Conservation (phyloP, 2,113 vertebrate species). For the Lepus americanus region DNA sequence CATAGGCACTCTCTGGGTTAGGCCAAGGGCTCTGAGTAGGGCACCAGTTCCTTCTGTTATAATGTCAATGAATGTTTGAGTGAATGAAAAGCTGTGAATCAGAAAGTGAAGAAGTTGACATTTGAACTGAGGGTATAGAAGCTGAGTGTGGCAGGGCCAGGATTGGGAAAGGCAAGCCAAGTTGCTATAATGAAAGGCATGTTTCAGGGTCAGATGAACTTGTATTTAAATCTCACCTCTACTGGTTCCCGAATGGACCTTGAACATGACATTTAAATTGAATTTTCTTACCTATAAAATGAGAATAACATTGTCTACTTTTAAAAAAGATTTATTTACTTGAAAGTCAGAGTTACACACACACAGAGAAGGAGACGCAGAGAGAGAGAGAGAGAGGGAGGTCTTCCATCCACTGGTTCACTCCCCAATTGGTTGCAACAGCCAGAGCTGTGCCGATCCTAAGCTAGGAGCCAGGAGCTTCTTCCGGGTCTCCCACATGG, state of each 20-base stretch:
- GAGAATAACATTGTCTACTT: not conserved
- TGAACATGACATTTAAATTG: not conserved
- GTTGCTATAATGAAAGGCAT: not conserved
- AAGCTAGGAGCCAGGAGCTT: too few species aligned
- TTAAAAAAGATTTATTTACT: too few species aligned
- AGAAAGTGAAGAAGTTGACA: not conserved
- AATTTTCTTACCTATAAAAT: constrained; percentile 15
- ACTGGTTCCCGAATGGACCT: constrained; percentile 6
- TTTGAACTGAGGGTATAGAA: not conserved
- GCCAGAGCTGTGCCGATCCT: too few species aligned
- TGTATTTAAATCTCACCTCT: not conserved
- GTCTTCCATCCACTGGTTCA: too few species aligned
- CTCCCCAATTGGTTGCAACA: too few species aligned
- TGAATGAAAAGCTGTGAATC: not conserved
- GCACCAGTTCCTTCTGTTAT: not conserved
- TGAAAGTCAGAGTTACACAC: too few species aligned
- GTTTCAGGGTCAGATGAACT: not conserved
- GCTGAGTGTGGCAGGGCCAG: not conserved
- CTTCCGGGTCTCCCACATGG: too few species aligned
- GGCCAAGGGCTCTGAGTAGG: not conserved
- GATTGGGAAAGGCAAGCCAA: not conserved
- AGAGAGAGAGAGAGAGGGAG: too few species aligned
- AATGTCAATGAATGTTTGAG: not conserved
- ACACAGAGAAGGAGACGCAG: too few species aligned
- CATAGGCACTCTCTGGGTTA: not conserved